Conservation (phyloP, 64 coral and sea anemone species). For the Montipora cactus region DNA sequence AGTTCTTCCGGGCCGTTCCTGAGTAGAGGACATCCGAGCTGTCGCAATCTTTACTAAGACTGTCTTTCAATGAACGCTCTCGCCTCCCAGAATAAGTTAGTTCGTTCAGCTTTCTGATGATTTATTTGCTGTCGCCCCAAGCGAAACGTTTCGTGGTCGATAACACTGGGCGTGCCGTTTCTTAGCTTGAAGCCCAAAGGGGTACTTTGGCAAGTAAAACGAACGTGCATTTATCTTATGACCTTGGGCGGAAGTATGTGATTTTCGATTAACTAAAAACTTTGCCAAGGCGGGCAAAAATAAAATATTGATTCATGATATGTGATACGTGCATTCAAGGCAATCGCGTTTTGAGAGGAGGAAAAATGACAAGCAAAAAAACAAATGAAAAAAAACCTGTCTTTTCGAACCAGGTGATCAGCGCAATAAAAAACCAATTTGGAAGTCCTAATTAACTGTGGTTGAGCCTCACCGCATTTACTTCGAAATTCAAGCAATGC, state of each 20-base stretch:
- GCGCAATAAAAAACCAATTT: conserved; percentile 89
- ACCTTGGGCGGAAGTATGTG: conserved; percentile 64
- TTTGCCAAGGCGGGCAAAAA: conserved; percentile 23
- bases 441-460: conserved; percentile 81
- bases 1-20: not conserved
- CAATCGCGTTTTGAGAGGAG: conserved; percentile 6
- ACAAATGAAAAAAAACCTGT: conserved; percentile 46
- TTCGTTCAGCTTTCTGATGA: not conserved
- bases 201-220: conserved; percentile 21
- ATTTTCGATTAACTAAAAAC: conserved; percentile 67
- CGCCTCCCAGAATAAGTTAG: not conserved
- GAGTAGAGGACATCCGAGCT: not conserved
- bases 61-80: not conserved
- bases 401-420: conserved; percentile 77
- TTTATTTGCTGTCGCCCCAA: conserved; percentile 12
- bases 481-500: conserved; percentile 71
- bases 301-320: conserved; percentile 74
- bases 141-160: conserved; percentile 4
- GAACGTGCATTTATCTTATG: conserved; percentile 40
- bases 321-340: conserved; percentile 62
- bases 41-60: not conserved
- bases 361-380: not conserved
- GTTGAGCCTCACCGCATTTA: conserved; percentile 80
- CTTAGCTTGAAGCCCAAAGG: conserved; percentile 7
- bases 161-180: conserved; percentile 28